Conservation (phyloP, 2,888 invertebrate species). For the Drosophila atripex region DNA sequence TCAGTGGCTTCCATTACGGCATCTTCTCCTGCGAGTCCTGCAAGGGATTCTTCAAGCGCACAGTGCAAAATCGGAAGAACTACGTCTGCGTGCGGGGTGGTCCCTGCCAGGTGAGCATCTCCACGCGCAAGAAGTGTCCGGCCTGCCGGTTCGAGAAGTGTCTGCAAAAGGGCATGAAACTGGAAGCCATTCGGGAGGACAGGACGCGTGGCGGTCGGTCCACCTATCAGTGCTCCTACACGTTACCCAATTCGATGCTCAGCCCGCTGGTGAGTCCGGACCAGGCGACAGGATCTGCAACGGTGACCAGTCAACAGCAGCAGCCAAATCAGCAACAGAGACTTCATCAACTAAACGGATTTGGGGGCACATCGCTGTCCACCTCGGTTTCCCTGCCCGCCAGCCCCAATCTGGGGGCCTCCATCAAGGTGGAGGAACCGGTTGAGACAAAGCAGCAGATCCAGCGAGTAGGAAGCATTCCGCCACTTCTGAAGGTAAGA, state of each 20-base stretch:
- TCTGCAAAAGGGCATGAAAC: conserved; percentile 97
- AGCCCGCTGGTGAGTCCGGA: conserved; percentile 84
- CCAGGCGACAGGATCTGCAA: conserved; percentile 68
- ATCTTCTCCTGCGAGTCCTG: conserved; percentile 99
- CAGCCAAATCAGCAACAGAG: conserved; percentile 61
- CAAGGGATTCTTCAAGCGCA: conserved; percentile 98
- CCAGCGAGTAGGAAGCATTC: conserved; percentile 84
- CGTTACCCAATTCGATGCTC: conserved; percentile 89
- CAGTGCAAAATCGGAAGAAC: conserved; percentile 99
- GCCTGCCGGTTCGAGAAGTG: conserved; percentile 98
- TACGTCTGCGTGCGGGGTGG: conserved; percentile 96
- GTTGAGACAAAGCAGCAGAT: conserved; percentile 53
- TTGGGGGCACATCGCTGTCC: conserved; percentile 35
- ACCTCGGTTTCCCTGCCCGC: conserved; percentile 61
- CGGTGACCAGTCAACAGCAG: conserved; percentile 59
- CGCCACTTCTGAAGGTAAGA: conserved; percentile 87
- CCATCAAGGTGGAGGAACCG: conserved; percentile 85
- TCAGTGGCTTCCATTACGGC: conserved; percentile 98
- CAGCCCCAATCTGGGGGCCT: conserved; percentile 81
- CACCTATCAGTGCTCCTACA: conserved; percentile 97
- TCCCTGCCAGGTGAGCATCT: conserved; percentile 95
- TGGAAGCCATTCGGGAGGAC: conserved; percentile 98
- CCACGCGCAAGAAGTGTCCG: conserved; percentile 97
- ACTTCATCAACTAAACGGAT: conserved; percentile 66
- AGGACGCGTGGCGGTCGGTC: conserved; percentile 97